Conservation (phyloP, 2,113 vertebrate genomes). For the Semnornis frantzii region DNA sequence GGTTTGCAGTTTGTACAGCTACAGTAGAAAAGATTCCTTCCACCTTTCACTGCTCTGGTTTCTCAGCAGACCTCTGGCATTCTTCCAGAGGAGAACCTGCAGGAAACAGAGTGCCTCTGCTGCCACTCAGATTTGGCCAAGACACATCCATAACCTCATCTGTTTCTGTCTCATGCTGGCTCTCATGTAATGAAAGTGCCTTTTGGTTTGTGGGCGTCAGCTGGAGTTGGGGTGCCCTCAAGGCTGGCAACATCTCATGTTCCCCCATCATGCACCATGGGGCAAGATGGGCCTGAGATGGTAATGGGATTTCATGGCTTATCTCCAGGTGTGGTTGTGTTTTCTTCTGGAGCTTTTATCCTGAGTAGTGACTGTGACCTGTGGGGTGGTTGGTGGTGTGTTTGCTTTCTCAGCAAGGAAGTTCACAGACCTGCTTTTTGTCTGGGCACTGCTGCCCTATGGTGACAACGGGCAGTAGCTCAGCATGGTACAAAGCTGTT, state of each 20-base stretch:
- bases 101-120: neutral
- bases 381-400: too few species aligned
- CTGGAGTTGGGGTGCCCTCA: neutral
- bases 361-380: neutral
- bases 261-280: rapidly evolving
- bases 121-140: neutral
- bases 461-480: neutral
- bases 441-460: neutral
- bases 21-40: neutral
- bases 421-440: neutral
- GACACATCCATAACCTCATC: neutral
- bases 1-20: neutral
- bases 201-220: neutral
- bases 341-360: neutral
- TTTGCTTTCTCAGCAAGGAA: neutral
- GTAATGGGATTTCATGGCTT: neutral
- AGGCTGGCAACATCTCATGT: neutral
- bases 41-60: neutral
- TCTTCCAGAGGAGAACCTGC: neutral
- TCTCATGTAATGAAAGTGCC: rapidly evolving
- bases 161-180: neutral
- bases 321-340: neutral
- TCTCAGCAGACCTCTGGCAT: neutral
- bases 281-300: neutral
- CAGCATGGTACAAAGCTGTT: neutral